phyloP scores from a whole-genome alignment of 2,888 invertebrate genomes.

The Mechanitis messenoides region DNA sequence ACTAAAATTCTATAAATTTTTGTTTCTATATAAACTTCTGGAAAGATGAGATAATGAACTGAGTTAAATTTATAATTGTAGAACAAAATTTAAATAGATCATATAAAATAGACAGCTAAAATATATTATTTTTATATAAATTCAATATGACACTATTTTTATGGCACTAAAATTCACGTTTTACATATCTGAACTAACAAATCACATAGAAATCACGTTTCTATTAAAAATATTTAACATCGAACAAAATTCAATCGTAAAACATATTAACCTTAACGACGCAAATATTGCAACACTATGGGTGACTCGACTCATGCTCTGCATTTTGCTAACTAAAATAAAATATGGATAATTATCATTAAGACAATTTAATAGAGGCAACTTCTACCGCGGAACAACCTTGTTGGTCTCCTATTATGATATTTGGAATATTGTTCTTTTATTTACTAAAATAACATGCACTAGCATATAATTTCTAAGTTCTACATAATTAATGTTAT shows the following conservation, averaged over 20 bases:
- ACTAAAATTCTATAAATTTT: too few species aligned
- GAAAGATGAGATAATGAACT: too few species aligned
- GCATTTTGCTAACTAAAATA: constrained; percentile 65
- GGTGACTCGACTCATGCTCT: constrained; percentile 66
- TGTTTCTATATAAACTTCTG: too few species aligned
- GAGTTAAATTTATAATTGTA: too few species aligned
- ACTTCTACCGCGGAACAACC: constrained; percentile 45
- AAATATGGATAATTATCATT: constrained; percentile 41
- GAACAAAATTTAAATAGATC: too few species aligned
- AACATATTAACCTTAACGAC: constrained; percentile 50
- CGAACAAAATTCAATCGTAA: constrained; percentile 2
- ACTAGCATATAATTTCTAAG: constrained; percentile 23
- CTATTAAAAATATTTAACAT: constrained; percentile 3
- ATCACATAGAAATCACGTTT: constrained; percentile 13
- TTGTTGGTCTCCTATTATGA: constrained; percentile 44
- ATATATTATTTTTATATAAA: too few species aligned
- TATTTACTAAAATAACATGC: background rate
- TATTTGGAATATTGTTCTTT: constrained; percentile 21
- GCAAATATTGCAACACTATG: constrained; percentile 51
- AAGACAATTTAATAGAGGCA: constrained; percentile 41
- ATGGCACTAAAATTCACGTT: background rate
- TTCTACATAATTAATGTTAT: constrained; percentile 22
- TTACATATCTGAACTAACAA: background rate
- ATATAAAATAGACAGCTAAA: too few species aligned
- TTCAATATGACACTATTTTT: too few species aligned